phyloP scores from a whole-genome alignment of 2,888 invertebrate genomes.

The Chaetoderma sp. region DNA sequence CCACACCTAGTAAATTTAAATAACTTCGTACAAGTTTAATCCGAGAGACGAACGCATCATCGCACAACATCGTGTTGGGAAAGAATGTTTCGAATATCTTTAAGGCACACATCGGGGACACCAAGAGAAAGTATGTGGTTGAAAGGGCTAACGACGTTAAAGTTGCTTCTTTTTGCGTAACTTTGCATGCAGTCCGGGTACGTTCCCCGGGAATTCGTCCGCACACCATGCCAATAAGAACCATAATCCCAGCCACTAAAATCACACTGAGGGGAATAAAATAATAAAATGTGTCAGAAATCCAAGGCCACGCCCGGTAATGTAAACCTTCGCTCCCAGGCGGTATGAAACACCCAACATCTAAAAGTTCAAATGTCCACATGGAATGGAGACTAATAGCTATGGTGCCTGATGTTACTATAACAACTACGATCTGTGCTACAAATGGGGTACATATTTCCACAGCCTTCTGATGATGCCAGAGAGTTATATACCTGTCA shows the following conservation, averaged over 20 bases:
- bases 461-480: slow-evolving; percentile 16
- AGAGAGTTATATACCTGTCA: slow-evolving; percentile 23
- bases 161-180: too few species aligned
- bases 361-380: slow-evolving; percentile 32
- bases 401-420: slow-evolving; percentile 17
- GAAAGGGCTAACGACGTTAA: too few species aligned
- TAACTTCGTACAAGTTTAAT: too few species aligned
- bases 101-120: too few species aligned
- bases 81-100: too few species aligned
- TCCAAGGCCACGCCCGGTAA: slow-evolving; percentile 31
- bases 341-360: slow-evolving; percentile 6
- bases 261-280: slow-evolving; percentile 28
- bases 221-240: slow-evolving; percentile 8
- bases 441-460: slow-evolving; percentile 28
- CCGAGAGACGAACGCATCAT: too few species aligned
- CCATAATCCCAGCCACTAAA: slow-evolving; percentile 14
- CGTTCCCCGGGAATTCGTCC: slow-evolving; percentile 14
- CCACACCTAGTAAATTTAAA: too few species aligned
- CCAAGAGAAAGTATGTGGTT: too few species aligned
- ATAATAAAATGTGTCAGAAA: slow-evolving; percentile 26
- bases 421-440: slow-evolving; percentile 21
- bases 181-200: too few species aligned
- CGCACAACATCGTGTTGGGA: too few species aligned
- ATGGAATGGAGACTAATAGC: slow-evolving; percentile 30
- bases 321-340: slow-evolving; percentile 14